Conservation (phyloP, 2,797 vertebrate species). For the Gallinago stenura region DNA sequence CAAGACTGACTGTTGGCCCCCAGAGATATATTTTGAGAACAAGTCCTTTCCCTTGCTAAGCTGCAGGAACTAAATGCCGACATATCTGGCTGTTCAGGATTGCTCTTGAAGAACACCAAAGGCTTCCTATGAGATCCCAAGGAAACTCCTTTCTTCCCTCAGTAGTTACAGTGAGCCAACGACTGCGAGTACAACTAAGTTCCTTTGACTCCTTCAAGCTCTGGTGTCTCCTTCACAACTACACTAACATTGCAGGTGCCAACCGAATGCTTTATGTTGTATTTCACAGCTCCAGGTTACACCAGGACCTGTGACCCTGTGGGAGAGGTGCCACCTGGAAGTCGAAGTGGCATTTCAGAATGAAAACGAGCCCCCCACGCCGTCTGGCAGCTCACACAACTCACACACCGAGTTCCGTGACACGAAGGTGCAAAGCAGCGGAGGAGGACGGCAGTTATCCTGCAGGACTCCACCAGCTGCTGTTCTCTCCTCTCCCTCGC, state of each 20-base stretch:
- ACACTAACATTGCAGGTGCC: not conserved
- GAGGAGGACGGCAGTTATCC: not conserved
- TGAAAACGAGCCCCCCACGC: fast-evolving
- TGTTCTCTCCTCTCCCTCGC: not conserved
- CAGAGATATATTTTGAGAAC: not conserved
- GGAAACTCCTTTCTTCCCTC: not conserved
- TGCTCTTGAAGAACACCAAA: not conserved
- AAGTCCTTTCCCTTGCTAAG: not conserved
- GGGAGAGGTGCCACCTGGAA: not conserved
- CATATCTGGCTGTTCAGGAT: not conserved
- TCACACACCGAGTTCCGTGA: not conserved
- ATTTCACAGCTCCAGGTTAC: not conserved
- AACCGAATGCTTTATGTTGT: not conserved
- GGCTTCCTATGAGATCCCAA: not conserved
- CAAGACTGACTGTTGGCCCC: not conserved
- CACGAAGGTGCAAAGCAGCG: not conserved
- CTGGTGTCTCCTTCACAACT: not conserved
- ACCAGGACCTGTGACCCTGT: not conserved
- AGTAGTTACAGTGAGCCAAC: not conserved
- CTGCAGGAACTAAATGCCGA: fast-evolving
- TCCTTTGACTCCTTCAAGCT: not conserved
- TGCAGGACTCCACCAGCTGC: not conserved
- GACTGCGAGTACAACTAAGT: fast-evolving
- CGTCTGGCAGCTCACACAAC: not conserved
- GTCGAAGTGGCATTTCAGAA: not conserved